Evolutionary conservation across 2,888 invertebrate species (phyloP).

Genomic region (Lochmaea crataegi): DNA sequence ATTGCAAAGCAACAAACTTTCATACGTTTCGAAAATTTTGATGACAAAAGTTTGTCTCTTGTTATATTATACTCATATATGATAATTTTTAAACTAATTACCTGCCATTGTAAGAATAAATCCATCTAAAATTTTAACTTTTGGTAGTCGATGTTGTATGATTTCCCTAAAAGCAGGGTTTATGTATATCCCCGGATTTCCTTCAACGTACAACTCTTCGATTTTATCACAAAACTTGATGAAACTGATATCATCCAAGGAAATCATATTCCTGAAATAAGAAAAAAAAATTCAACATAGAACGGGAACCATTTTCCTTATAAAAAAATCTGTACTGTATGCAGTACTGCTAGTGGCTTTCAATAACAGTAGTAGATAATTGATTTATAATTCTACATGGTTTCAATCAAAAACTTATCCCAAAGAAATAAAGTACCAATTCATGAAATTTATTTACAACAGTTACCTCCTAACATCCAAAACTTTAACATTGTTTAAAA

Average conservation of each 20-base stretch:
- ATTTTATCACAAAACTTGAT: slow-evolving; percentile 60
- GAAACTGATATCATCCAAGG: slow-evolving; percentile 57
- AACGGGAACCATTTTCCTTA: no score
- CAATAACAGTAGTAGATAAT: no score
- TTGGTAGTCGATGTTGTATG: slow-evolving; percentile 14
- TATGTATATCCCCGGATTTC: slow-evolving; percentile 54
- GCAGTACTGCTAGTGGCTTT: no score
- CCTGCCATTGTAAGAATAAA: background rate
- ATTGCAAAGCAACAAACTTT: no score
- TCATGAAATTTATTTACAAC: no score
- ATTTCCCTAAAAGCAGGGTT: slow-evolving; percentile 5
- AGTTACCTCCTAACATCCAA: slow-evolving; percentile 65
- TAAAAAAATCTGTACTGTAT: background rate
- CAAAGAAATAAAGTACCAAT: no score
- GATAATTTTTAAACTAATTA: no score
- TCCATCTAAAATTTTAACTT: slow-evolving; percentile 30
- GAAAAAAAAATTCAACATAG: background rate
- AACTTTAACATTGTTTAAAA: slow-evolving; percentile 65
- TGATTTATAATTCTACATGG: no score
- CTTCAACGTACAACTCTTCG: slow-evolving; percentile 59
- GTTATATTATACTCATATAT: no score
- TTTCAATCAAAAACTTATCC: no score
- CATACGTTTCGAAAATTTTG: no score
- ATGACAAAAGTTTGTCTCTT: no score
- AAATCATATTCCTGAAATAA: slow-evolving; percentile 60